Base-by-base conservation (phyloP, 2,113 vertebrate genomes). In the Chaenogobius annularis region DNA sequence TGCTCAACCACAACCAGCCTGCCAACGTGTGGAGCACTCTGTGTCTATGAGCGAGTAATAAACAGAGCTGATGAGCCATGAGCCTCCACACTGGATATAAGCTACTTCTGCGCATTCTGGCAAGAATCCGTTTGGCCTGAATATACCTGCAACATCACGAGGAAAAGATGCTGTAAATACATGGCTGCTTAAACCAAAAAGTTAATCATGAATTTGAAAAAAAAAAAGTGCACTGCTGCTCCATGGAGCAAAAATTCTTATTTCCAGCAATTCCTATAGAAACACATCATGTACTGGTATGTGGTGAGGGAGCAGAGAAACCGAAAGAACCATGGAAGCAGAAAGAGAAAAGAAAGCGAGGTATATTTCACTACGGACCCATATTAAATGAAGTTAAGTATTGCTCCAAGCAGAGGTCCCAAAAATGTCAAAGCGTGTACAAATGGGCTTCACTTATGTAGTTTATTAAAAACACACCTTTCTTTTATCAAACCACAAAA, bases 31-130 rank as follows among this genome's bases (percentile, higher is more conserved):
- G 61, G 71, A 79, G 66, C 80, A 72, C 80, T 50, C 47, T 35
- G 40, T 35, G 70, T 80, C 73, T 83, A 55, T 63, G 76, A 74
- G 83, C 83, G 86, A 87, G 88, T 89, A 89, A 90, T 93, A 90
- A 91, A 90, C 81, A 82, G 70, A 87, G 85, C 72, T 83, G 85
- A 92, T 91, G 88, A 90, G 80, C 81, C 66, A 46, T 89, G 79
- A 69, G 74, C 75, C 81, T 67, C 75, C 40, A 77, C 56, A 66
- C 66, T n/a, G 56, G 77, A 73, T 77, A 72, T 77, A 77, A 82
- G 73, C 76, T 47, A 54, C 78, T 80, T 48, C 75, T 74, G 66
- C 59, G 10, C 26, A 68, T 50, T 52, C 64, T 37, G 52, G 64
- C 67, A 61, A 6, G 10, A 44, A 61, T 72, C n/a, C 48, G 13